Evolutionary conservation across 2,888 invertebrate genomes (phyloP).

Genomic region (Sinhomidia bicolor): DNA sequence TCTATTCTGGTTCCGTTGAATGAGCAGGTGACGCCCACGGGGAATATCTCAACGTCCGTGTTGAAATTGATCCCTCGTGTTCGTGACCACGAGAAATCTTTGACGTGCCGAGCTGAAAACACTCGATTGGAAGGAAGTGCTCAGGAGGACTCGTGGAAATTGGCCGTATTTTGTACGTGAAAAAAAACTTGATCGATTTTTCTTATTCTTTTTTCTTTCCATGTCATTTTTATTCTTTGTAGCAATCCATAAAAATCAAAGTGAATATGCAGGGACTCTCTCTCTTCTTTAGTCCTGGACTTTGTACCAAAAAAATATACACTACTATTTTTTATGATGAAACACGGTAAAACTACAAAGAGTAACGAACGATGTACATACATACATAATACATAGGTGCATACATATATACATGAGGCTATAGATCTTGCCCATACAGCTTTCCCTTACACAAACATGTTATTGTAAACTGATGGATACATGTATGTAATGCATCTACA

Average conservation of each 20-base stretch:
- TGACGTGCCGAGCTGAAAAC: conserved; percentile 92
- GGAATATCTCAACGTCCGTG: conserved; percentile 90
- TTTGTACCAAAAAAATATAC: too few relatives aligned
- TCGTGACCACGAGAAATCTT: conserved; percentile 89
- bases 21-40: conserved; percentile 89
- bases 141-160: conserved; percentile 90
- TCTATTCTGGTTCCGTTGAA: conserved; percentile 54
- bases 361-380: too few relatives aligned
- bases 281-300: neutral
- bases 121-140: conserved; percentile 87
- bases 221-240: conserved; percentile 58
- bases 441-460: neutral
- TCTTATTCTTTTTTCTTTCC: conserved; percentile 20
- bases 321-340: neutral
- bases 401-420: neutral
- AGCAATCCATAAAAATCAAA: conserved; percentile 60
- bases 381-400: too few relatives aligned
- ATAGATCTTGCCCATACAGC: too few relatives aligned
- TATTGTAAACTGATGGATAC: neutral
- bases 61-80: conserved; percentile 89
- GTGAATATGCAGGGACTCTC: conserved; percentile 11
- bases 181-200: conserved; percentile 64
- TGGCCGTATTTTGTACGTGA: conserved; percentile 94
- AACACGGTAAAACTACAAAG: neutral
- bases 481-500: too few relatives aligned